Conservation (phyloP, 1,140 invertebrate genomes). For the Tribolium castaneum region DNA sequence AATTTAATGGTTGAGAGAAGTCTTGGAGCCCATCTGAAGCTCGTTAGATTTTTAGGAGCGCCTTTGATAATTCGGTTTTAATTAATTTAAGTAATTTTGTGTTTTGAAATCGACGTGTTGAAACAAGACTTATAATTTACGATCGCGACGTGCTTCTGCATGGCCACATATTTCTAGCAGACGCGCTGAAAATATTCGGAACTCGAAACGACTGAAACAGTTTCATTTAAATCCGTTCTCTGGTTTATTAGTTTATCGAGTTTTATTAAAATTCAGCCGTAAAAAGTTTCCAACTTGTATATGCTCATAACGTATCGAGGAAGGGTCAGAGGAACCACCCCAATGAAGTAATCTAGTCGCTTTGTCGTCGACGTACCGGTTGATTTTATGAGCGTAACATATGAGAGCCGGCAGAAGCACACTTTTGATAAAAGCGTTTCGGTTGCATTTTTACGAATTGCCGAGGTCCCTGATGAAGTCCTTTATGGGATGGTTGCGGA, state of each 20-base stretch:
- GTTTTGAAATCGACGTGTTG: not conserved
- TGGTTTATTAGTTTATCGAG: slow-evolving; percentile 22
- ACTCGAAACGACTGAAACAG: not conserved
- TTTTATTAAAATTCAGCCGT: slow-evolving; percentile 27
- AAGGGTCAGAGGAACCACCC: not conserved
- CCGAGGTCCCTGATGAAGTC: slow-evolving; percentile 22
- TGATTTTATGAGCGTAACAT: slow-evolving; percentile 7
- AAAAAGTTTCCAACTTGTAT: slow-evolving; percentile 21
- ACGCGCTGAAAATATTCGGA: slow-evolving; percentile 1
- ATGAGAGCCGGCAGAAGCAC: slow-evolving; percentile 25
- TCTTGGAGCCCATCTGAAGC: not conserved
- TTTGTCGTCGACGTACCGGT: slow-evolving; percentile 25
- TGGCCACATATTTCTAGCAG: not conserved
- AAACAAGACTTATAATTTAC: not conserved
- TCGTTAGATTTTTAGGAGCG: not conserved
- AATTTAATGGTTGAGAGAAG: not conserved
- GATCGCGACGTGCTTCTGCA: not conserved
- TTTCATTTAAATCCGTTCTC: slow-evolving; percentile 23
- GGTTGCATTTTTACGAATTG: slow-evolving; percentile 34
- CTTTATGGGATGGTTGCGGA: slow-evolving; percentile 27
- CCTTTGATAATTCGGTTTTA: not conserved
- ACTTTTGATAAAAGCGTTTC: slow-evolving; percentile 35
- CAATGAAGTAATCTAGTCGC: slow-evolving; percentile 28
- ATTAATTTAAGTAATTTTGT: not conserved
- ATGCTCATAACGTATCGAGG: not conserved